phyloP scores from a whole-genome alignment of 2,797 vertebrate species.

The Vespertilio murinus region DNA sequence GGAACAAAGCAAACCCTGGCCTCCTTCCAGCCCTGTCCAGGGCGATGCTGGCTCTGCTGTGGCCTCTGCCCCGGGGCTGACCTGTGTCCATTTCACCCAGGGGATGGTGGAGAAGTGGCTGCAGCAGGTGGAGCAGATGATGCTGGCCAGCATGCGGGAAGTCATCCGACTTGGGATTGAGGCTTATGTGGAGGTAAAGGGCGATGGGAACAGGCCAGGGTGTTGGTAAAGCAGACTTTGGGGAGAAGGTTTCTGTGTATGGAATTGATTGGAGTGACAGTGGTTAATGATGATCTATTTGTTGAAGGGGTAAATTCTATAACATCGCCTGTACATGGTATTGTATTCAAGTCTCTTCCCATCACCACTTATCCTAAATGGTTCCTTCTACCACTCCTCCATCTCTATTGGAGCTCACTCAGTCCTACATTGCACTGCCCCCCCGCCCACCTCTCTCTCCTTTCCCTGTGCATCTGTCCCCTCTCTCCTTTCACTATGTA shows the following conservation, averaged over 20 bases:
- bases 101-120: constrained; percentile 99
- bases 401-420: background rate
- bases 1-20: background rate
- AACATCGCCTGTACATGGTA: background rate
- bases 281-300: background rate
- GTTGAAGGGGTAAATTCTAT: background rate
- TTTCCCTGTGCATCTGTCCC: background rate
- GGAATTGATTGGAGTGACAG: background rate
- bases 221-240: background rate
- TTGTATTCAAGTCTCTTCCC: background rate
- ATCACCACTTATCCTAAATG: background rate
- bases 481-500: no score
- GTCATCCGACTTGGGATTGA: constrained; percentile 88
- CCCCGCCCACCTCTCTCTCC: background rate
- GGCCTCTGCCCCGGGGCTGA: background rate
- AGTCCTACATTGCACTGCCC: background rate
- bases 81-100: constrained; percentile 79
- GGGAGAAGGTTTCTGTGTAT: background rate
- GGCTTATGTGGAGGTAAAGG: constrained; percentile 88
- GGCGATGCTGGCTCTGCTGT: background rate
- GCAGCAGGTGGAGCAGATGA: constrained; percentile 91
- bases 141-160: constrained; percentile 90
- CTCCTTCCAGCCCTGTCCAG: background rate
- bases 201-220: fast-evolving
- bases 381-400: background rate